Conservation (phyloP, 2,113 vertebrate species). For the Sylvia atricapilla region DNA sequence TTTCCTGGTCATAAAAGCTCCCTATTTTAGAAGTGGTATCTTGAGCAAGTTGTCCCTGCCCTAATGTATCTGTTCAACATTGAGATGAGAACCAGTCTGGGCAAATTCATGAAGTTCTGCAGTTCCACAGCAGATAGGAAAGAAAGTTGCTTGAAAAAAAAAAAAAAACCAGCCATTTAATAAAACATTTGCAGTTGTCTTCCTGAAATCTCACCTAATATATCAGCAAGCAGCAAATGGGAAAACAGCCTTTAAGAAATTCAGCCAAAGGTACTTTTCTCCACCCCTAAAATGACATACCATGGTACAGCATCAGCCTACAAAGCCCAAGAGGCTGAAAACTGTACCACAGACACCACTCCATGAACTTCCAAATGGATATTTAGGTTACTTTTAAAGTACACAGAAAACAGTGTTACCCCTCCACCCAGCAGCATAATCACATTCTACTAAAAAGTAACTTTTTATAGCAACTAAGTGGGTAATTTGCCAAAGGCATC, state of each 20-base stretch:
- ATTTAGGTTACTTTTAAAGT: background rate
- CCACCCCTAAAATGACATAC: background rate
- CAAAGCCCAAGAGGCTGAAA: background rate
- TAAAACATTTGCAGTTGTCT: background rate
- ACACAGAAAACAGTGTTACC: background rate
- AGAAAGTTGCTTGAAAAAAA: background rate
- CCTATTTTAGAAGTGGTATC: background rate
- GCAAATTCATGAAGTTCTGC: background rate
- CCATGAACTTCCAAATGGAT: background rate
- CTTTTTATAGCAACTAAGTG: background rate
- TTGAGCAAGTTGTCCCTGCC: background rate
- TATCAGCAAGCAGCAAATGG: background rate
- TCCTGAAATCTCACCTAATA: background rate
- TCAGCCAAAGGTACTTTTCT: background rate
- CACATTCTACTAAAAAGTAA: background rate
- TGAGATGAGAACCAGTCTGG: background rate
- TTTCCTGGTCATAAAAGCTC: background rate
- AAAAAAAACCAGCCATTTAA: background rate
- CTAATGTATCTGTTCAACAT: background rate
- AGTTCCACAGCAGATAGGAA: background rate
- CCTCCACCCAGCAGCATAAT: fast-evolving
- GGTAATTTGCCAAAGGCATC: background rate
- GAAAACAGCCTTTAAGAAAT: background rate
- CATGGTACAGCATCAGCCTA: background rate
- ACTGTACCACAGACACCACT: background rate